These are phyloP conservation scores for Callocephalon fimbriatum DNA, from an alignment of 2,113 vertebrate species.

Conservation along the genomic window DNA sequence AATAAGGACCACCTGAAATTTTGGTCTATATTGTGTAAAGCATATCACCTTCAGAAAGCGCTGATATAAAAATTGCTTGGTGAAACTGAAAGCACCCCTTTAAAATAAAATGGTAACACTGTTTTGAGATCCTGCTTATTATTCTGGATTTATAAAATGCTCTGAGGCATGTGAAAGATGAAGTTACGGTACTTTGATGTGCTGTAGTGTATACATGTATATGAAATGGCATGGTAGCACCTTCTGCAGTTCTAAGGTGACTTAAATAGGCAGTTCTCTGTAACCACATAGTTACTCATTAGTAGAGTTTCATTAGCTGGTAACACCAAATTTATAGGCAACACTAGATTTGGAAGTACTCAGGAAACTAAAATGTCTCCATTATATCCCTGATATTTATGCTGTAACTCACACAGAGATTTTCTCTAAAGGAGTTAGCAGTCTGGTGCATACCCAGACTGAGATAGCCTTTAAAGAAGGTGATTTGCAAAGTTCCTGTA, in stretches of 20 bases:
- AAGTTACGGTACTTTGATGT: neutral
- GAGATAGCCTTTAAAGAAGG: neutral
- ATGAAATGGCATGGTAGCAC: neutral
- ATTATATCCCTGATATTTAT: neutral
- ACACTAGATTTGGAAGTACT: neutral
- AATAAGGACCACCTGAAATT: neutral
- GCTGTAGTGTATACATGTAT: neutral
- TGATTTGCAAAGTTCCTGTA: neutral
- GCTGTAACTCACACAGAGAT: neutral
- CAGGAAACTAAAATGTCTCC: neutral
- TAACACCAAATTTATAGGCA: neutral
- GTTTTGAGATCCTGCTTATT: neutral
- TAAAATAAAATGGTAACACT: neutral
- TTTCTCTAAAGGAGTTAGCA: neutral
- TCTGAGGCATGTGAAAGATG: neutral
- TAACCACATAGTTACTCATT: neutral
- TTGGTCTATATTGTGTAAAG: neutral
- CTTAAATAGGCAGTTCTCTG: neutral
- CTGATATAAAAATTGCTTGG: neutral
- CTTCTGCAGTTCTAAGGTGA: neutral
- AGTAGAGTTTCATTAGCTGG: neutral
- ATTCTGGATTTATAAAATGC: neutral
- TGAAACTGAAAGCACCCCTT: neutral
- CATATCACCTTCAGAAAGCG: neutral
- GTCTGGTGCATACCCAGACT: neutral